Conservation (phyloP, 2,113 vertebrate genomes). For the Ictalurus furcatus region DNA sequence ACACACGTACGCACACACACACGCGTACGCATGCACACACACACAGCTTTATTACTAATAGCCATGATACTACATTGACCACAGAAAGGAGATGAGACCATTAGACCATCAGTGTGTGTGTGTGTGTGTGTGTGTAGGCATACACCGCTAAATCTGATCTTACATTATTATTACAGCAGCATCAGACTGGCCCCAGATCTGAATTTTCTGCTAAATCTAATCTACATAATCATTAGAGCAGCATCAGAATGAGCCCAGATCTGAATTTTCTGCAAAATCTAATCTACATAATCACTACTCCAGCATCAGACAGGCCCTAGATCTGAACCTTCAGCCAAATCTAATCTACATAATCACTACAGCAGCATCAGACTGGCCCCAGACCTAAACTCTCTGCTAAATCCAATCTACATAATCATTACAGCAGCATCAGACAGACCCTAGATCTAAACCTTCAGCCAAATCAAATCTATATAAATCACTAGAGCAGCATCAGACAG, state of each 20-base stretch:
- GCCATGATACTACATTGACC: not conserved
- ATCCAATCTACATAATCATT: not conserved
- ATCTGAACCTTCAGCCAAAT: not conserved
- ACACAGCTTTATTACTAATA: slow-evolving; percentile 20
- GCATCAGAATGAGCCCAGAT: not conserved
- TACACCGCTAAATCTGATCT: not conserved
- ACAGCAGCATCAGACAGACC: not conserved
- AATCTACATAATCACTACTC: not conserved
- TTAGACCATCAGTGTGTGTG: not conserved
- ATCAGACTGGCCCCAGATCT: not conserved
- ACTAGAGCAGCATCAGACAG: not conserved
- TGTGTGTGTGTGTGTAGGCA: not conserved
- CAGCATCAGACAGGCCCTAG: not conserved
- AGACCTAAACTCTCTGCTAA: not conserved
- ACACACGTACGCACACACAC: not conserved
- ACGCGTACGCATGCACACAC: not conserved
- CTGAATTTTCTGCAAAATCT: not conserved
- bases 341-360: not conserved
- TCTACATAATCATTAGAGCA: not conserved
- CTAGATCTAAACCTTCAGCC: not conserved
- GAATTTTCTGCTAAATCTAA: not conserved
- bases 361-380: not conserved
- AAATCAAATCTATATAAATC: not conserved
- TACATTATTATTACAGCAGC: not conserved
- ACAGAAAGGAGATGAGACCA: slow-evolving; percentile 11